Conservation (phyloP, 92 coral and sea anemone species). For the Paragorgia papillata region DNA sequence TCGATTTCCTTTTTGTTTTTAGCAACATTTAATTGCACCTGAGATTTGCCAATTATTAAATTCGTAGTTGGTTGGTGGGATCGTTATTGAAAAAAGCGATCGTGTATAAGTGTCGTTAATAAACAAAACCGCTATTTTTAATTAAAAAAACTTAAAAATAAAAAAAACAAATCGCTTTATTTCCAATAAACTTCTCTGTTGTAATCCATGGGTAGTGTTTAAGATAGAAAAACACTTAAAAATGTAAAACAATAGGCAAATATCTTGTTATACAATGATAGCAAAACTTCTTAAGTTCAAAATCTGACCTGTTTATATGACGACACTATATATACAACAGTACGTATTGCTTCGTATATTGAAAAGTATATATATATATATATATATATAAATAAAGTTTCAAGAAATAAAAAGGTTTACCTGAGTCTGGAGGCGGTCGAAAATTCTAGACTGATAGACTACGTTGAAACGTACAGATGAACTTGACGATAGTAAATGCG, state of each 20-base stretch:
- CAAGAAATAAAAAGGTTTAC: too few relatives aligned
- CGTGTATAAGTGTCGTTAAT: background rate
- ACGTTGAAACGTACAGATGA: too few relatives aligned
- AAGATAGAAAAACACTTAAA: background rate
- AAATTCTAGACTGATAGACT: too few relatives aligned
- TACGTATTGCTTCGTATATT: too few relatives aligned
- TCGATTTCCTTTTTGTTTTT: too few relatives aligned
- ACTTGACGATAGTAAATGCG: background rate
- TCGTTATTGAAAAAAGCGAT: slow-evolving; percentile 8
- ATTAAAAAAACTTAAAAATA: background rate
- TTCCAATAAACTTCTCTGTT: background rate
- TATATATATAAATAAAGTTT: too few relatives aligned
- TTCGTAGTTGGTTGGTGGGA: background rate
- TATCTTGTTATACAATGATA: too few relatives aligned
- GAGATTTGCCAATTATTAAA: too few relatives aligned
- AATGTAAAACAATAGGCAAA: background rate
- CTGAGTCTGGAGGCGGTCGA: background rate
- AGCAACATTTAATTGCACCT: slow-evolving; percentile 3
- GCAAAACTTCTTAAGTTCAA: too few relatives aligned
- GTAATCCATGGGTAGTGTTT: background rate
- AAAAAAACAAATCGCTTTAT: slow-evolving; percentile 10
- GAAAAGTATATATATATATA: too few relatives aligned
- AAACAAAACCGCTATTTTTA: slow-evolving; percentile 33
- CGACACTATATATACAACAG: too few relatives aligned
- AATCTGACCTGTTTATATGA: too few relatives aligned